Conservation (phyloP, 2,113 vertebrate genomes). For the Nestor notabilis region DNA sequence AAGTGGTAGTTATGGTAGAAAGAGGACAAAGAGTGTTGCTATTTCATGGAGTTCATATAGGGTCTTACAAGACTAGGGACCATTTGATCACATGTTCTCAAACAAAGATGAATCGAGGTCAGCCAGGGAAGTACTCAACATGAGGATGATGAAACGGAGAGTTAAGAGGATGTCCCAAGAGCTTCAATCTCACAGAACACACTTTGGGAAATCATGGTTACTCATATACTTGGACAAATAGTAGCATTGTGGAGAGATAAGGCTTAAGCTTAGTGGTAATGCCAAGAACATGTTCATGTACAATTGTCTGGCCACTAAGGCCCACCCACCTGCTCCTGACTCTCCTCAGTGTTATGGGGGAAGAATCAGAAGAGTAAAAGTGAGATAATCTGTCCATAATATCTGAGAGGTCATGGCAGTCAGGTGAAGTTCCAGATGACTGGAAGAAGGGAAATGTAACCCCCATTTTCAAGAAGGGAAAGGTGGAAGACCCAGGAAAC, state of each 20-base stretch:
- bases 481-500: too few species aligned
- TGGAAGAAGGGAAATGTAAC: too few species aligned
- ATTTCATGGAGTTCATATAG: background rate
- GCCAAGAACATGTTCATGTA: rapidly evolving
- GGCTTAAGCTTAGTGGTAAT: rapidly evolving
- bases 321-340: rapidly evolving
- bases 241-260: background rate
- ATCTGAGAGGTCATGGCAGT: too few species aligned
- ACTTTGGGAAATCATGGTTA: background rate
- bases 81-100: background rate
- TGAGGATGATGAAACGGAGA: background rate
- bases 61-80: background rate
- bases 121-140: background rate
- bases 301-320: background rate
- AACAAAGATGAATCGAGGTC: background rate
- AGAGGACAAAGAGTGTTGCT: background rate
- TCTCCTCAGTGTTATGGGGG: background rate
- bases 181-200: background rate
- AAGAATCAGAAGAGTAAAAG: background rate
- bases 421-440: too few species aligned
- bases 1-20: background rate
- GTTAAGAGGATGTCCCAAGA: background rate
- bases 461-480: too few species aligned
- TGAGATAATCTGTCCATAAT: too few species aligned
- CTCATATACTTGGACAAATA: background rate